Conservation (phyloP, 2,797 vertebrate genomes). For the Melanotaenia parkinsoni region DNA sequence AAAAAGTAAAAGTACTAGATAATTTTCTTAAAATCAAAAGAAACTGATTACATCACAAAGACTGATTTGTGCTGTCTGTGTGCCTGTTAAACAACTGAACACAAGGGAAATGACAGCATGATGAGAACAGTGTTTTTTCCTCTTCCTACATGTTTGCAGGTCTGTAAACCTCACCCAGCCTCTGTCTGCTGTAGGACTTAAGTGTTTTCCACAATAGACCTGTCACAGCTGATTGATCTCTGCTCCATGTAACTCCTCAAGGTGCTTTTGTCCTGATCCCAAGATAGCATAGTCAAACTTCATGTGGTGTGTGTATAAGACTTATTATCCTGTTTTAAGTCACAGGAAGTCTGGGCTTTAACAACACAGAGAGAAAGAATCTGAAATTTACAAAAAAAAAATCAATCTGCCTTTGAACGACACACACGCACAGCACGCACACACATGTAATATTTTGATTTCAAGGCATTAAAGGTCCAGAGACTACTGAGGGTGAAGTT, state of each 20-base stretch:
- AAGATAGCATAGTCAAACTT: slow-evolving; percentile 50
- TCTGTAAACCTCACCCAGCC: slow-evolving; percentile 31
- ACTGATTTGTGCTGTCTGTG: neutral
- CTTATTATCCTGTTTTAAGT: slow-evolving; percentile 37
- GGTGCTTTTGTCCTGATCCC: slow-evolving; percentile 42
- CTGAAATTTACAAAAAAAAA: neutral
- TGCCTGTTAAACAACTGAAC: neutral
- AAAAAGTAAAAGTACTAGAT: too few relatives aligned
- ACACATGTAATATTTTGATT: slow-evolving; percentile 3
- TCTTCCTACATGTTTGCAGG: slow-evolving; percentile 27
- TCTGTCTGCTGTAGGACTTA: slow-evolving; percentile 36
- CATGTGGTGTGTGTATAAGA: slow-evolving; percentile 29
- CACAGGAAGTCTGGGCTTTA: slow-evolving; percentile 20
- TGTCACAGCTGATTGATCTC: slow-evolving; percentile 60
- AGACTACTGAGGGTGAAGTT: slow-evolving; percentile 23
- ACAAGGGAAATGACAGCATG: neutral
- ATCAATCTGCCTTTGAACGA: neutral
- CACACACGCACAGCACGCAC: neutral
- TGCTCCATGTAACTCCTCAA: slow-evolving; percentile 22
- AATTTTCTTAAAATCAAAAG: slow-evolving; percentile 11
- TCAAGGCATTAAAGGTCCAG: slow-evolving; percentile 27
- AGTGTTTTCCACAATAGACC: slow-evolving; percentile 64
- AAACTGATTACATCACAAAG: neutral
- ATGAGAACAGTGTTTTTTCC: slow-evolving; percentile 58
- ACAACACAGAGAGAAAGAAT: neutral